Base-by-base conservation (phyloP, 1,140 invertebrate species). In the Cydia pomonella region DNA sequence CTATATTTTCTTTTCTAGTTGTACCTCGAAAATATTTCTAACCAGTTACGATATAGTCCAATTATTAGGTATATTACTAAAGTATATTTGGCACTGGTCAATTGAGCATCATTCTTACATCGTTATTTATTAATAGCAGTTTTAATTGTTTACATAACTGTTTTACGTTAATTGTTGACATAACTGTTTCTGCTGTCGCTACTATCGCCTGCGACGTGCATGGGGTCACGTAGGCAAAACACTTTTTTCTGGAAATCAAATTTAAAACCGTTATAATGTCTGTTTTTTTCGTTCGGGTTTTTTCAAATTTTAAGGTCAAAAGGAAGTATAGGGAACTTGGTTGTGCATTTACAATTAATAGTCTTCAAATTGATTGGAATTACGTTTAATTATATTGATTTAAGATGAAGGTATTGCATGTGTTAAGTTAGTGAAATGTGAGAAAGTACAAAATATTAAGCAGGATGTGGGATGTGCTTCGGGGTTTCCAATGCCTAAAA, bases 221-320 rank as follows among this genome's bases (percentile, higher is more conserved):
- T 27, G 73, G 64, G 63, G 75, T 82, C 83, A 85, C 83, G 83
- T 85, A 85, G 80, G 78, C 83, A 63, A 41, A 9, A n/a, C 29
- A 69, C 27, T 50, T 69, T 69, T 66, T 69, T 18, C 64, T 18
- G 18, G 23, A 18, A 69, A 38, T 33, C n/a, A n/a, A 5, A 18
- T 41, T 12, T 7, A 21, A 23, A 23, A 59, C 21, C 53, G 53
- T 23, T 21, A 21, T 44, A 10, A 33, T 33, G 2, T 50, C 1
- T 12, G 3, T 18, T 50, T 50, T 50, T 44, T n/a, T n/a, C n/a
- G n/a, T n/a, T n/a, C n/a, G n/a, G 21, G 53, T 18, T 9, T 21
- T 59, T 59, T 53, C 47, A 10, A 9, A 59, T 18, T 59, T 59
- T 50, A 50, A 50, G 16, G 47, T 50, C n/a, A 50, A 7, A 18